Base-by-base conservation (phyloP, 2,888 invertebrate genomes). In the Uloborus plumipes region DNA sequence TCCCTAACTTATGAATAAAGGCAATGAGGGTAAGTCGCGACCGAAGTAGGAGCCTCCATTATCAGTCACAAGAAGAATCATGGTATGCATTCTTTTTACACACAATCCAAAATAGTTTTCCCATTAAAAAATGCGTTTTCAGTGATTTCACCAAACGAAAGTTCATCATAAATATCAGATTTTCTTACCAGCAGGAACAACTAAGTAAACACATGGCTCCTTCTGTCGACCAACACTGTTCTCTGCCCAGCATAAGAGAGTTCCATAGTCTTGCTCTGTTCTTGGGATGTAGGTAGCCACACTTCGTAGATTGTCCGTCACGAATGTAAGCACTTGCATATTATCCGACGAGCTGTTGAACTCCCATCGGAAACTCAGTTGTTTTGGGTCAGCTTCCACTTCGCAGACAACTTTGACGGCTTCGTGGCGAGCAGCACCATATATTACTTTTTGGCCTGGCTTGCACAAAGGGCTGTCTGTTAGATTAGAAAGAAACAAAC, bases 311-410 rank as follows among this genome's bases (percentile, higher is more conserved):
- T 94, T 94, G 47, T 84, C 77, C 2, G 73, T 62, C 2, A 78
- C 70, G 49, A 85, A 85, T 13, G 76, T 67, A 31, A 83, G 26
- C 18, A 84, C 75, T 50, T 84, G 78, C 13, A 82, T 69, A 51
- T 76, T 77, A 51, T 84, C 82, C 0, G 76, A 76, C 11, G 85
- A 78, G 53, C 81, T 83, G 69, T 96, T 96, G 91, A 96, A 96
- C 91, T 95, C 95, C 96, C 96, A 96, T 87, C 94, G 93, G 91
- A 96, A 97, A 88, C 93, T 93, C 87, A 94, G 94, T 72, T 87
- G 85, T n/a, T 80, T 51, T 2, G 86, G 86, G 79, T 86, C 86
- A 0, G 86, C 85, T 73, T 86, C 86, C 0, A 86, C 85, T 64
- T 86, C 86, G 58, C 86, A 86, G 13, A 82, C 62, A 2, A 85